A percentile compares a stretch with the other conserved stretches of the same genome.
These are phyloP conservation scores for Chalcosyrphus nemorum DNA, from an alignment of 2,888 invertebrate species.

Conservation along the genomic window DNA sequence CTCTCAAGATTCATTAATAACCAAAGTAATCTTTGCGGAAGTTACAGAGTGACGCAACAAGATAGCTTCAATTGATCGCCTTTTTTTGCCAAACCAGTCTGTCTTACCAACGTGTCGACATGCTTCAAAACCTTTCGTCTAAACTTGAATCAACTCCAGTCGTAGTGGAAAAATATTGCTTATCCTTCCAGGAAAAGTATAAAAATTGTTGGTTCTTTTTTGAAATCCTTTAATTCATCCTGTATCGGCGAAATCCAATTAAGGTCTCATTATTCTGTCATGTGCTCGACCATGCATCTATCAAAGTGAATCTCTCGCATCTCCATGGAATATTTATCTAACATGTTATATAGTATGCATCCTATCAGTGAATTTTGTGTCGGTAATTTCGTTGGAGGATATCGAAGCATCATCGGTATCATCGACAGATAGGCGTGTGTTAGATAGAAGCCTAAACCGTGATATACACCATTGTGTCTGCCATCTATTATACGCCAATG, in stretches of 20 bases:
- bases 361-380: constrained; percentile 44
- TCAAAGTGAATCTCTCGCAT: constrained; percentile 67
- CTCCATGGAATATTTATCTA: constrained; percentile 53
- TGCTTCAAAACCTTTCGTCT: background rate
- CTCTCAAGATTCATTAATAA: no score
- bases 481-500: constrained; percentile 60
- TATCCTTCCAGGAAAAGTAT: constrained; percentile 51
- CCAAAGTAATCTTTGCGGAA: no score
- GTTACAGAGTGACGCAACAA: no score
- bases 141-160: background rate
- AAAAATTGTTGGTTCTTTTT: constrained; percentile 3
- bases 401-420: constrained; percentile 43
- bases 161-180: background rate
- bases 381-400: constrained; percentile 31
- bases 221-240: constrained; percentile 48
- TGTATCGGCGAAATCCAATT: constrained; percentile 73
- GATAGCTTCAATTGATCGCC: no score
- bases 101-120: background rate
- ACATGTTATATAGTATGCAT: constrained; percentile 38
- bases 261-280: constrained; percentile 76
- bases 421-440: constrained; percentile 45
- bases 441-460: constrained; percentile 49
- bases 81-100: background rate
- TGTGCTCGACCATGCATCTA: constrained; percentile 74
- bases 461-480: constrained; percentile 43